Conservation (phyloP, 1,140 invertebrate genomes). For the Macrocentrus cingulum region DNA sequence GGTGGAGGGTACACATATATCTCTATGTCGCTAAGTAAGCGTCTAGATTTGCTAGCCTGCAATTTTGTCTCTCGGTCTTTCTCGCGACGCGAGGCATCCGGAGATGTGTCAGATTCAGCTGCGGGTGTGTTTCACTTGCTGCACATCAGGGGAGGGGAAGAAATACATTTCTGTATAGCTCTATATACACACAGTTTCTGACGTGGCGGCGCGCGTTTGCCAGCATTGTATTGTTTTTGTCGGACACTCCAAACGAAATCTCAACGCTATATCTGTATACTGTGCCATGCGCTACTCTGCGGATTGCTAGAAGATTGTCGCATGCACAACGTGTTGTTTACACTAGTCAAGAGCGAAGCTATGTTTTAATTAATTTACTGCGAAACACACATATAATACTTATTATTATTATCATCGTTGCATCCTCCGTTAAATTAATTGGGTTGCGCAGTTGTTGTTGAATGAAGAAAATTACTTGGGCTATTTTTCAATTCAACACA, state of each 20-base stretch:
- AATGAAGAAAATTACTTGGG: too few species aligned
- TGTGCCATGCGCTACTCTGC: not conserved
- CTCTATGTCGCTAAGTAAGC: slow-evolving; percentile 44
- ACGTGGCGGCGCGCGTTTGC: slow-evolving; percentile 5
- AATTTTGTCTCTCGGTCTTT: slow-evolving; percentile 12
- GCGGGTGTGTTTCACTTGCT: slow-evolving; percentile 25
- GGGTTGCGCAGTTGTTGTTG: too few species aligned
- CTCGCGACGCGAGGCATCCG: not conserved
- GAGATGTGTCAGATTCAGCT: slow-evolving; percentile 26
- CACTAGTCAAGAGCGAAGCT: not conserved
- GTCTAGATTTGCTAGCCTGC: slow-evolving; percentile 40
- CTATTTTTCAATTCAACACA: too few species aligned
- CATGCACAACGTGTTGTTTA: slow-evolving; percentile 1
- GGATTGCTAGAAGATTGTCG: not conserved
- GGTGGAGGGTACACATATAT: slow-evolving; percentile 10
- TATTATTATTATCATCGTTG: too few species aligned
- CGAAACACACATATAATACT: too few species aligned
- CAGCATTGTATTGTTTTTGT: slow-evolving; percentile 21
- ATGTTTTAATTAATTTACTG: not conserved
- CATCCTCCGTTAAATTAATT: too few species aligned
- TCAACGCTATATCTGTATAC: not conserved
- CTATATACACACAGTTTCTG: too few species aligned
- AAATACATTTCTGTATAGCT: slow-evolving; percentile 8
- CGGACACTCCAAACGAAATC: slow-evolving; percentile 19
- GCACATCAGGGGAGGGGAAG: slow-evolving; percentile 6